Evolutionary conservation across 2,797 vertebrate species (phyloP), one percentile per base, ranked within the genome.

Genomic region (Anguilla pacifica): DNA sequence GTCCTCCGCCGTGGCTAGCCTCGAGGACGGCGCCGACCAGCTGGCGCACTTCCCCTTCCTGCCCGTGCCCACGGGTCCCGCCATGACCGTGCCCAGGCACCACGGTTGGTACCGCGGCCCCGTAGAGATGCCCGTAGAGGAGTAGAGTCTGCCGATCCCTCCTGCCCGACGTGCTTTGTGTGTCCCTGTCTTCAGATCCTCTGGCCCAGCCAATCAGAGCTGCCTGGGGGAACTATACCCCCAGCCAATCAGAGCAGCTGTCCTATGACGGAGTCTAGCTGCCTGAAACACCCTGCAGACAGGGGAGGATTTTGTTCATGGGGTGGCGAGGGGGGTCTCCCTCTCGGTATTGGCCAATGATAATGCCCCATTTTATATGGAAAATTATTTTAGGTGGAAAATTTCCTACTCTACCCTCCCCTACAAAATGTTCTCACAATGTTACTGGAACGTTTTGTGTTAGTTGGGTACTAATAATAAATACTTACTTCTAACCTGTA

Each of bases 101-200:
- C 96, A 98, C 94, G 98, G 98, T 99, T 97, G 96, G 98, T 99
- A 97, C 95, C 90, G 90, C 2, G 10, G n/a, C 88, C n/a, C 67
- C 86, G 74, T 85, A 72, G 57, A 39, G 85, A 43, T 28, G 72
- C 74, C 67, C 43, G 85, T 53, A 77, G 51, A 84, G 3, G 59
- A 28, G 31, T 59, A 35, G 59, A 31, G 19, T 85, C 82, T 4
- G 6, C 4, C 28, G 25, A 31, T 17, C 35, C 1, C 11, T 15
- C 31, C 19, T 0, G 2, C 6, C 43, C 19, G 51, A 19, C 25
- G 49, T 43, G 82, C 28, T 86, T 82, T 74, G 87, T 15, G 88
- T 51, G 19, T 64, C 72, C 67, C 49, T 84, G 85, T 61, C 85
- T 89, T 35, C 83, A 83, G 84, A 77, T 57, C 61, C 70, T 72